Percentiles rank a stretch among this genome's conserved stretches.
Conservation (phyloP, 2,113 vertebrate genomes). For the Gracilinanus agilis region DNA sequence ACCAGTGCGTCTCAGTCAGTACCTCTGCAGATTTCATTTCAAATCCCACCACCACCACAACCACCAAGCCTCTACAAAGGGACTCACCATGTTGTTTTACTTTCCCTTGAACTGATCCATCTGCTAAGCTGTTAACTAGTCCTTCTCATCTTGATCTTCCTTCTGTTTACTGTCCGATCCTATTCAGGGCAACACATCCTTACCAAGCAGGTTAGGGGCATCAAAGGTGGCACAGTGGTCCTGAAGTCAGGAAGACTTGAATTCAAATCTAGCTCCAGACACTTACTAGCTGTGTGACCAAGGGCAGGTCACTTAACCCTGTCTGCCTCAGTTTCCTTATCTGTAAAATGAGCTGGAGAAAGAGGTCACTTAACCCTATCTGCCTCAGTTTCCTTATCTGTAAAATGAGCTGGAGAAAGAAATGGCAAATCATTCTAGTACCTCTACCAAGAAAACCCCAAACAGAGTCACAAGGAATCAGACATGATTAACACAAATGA, state of each 20-base stretch:
- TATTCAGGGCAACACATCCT: conserved; percentile 34
- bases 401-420: too few species aligned
- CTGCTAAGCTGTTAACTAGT: conserved; percentile 34
- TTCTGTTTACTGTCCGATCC: conserved; percentile 56
- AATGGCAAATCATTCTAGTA: too few species aligned
- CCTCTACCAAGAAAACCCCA: too few species aligned
- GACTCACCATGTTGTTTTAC: conserved; percentile 27
- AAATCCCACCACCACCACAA: conserved; percentile 58
- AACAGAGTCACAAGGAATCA: too few species aligned
- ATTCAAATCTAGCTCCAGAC: too few species aligned
- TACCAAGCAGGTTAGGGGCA: not conserved
- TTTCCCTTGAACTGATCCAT: not conserved
- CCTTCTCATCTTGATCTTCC: conserved; percentile 52
- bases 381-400: too few species aligned
- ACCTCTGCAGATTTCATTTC: conserved; percentile 78
- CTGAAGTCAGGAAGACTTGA: not conserved
- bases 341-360: too few species aligned
- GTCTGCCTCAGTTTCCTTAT: too few species aligned
- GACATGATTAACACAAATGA: too few species aligned
- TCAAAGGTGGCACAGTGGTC: too few species aligned
- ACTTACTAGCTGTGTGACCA: not conserved
- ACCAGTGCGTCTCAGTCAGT: conserved; percentile 66
- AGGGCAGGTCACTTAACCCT: too few species aligned
- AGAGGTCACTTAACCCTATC: too few species aligned
- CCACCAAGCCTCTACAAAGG: conserved; percentile 65